These are phyloP conservation scores for Drosophila subquinaria DNA, from an alignment of 2,888 invertebrate genomes.

Conservation along the genomic window DNA sequence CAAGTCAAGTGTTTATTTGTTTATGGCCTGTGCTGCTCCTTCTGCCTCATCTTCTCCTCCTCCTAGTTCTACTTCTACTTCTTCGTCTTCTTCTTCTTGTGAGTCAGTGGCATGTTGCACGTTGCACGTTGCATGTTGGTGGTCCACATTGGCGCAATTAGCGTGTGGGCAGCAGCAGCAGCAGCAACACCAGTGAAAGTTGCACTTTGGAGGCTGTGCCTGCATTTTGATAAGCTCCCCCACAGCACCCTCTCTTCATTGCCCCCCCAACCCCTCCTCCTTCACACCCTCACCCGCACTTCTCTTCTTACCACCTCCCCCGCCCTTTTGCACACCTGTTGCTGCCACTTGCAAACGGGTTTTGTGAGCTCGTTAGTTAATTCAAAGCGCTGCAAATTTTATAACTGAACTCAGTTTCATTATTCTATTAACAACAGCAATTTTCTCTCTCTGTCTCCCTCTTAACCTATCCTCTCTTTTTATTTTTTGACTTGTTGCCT, in stretches of 20 bases:
- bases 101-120: constrained; percentile 76
- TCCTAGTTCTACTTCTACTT: neutral
- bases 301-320: neutral
- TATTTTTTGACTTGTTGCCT: neutral
- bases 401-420: constrained; percentile 74
- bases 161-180: constrained; percentile 71
- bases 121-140: constrained; percentile 65
- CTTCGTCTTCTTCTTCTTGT: constrained; percentile 12
- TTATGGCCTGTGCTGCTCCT: constrained; percentile 50
- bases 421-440: constrained; percentile 75
- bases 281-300: neutral
- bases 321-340: constrained; percentile 65
- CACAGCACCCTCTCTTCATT: neutral
- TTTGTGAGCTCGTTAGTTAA: constrained; percentile 77
- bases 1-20: constrained; percentile 84
- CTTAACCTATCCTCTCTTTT: neutral
- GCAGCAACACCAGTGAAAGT: constrained; percentile 61
- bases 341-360: constrained; percentile 56
- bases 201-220: constrained; percentile 11
- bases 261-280: neutral
- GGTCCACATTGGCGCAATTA: constrained; percentile 76
- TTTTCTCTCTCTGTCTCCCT: constrained; percentile 18
- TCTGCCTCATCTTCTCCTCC: neutral
- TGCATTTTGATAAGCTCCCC: constrained; percentile 61
- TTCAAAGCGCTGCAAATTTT: constrained; percentile 80